These are phyloP conservation scores for Brachycybe producta DNA, from an alignment of 2,888 invertebrate genomes.

Conservation along the genomic window DNA sequence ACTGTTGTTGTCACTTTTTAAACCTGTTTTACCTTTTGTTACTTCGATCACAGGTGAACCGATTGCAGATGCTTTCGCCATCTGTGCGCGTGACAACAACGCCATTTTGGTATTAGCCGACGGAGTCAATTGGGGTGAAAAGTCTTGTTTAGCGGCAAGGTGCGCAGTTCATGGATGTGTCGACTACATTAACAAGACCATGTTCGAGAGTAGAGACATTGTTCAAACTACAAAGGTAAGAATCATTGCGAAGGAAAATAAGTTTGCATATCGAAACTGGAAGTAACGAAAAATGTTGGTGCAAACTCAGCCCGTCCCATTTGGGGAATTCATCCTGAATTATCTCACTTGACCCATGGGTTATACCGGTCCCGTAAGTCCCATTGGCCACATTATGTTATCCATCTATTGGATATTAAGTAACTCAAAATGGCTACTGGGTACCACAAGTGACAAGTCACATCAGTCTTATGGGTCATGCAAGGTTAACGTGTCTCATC, in stretches of 20 bases:
- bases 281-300: no score
- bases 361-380: no score
- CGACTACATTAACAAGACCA: slow-evolving; percentile 61
- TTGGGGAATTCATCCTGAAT: no score
- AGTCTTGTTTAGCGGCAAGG: slow-evolving; percentile 67
- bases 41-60: slow-evolving; percentile 55
- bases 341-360: no score
- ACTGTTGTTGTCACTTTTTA: background rate
- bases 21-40: background rate
- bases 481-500: no score
- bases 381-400: no score
- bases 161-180: slow-evolving; percentile 74
- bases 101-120: slow-evolving; percentile 69
- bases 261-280: no score
- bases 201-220: slow-evolving; percentile 37
- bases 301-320: no score
- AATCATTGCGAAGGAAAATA: slow-evolving; percentile 5
- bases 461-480: no score
- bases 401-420: no score
- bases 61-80: slow-evolving; percentile 73
- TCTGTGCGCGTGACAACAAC: slow-evolving; percentile 53
- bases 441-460: no score
- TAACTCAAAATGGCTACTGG: no score
- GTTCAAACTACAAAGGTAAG: slow-evolving; percentile 36
- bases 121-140: slow-evolving; percentile 86